Conservation (phyloP, 2,113 vertebrate species). For the Cyanoderma ruficeps region DNA sequence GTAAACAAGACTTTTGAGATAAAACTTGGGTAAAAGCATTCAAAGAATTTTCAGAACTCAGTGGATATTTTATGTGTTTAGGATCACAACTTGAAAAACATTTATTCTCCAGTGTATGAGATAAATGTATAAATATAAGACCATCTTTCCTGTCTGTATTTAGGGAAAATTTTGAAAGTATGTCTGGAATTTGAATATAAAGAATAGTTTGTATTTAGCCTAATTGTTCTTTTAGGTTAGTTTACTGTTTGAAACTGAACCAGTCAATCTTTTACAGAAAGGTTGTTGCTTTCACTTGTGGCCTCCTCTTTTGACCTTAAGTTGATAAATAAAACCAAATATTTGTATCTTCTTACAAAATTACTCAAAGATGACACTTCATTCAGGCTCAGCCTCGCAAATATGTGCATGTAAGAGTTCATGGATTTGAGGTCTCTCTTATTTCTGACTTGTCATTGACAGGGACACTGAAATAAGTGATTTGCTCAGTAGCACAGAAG, state of each 20-base stretch:
- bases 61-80: neutral
- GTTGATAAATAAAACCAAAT: neutral
- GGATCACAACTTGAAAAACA: neutral
- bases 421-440: neutral
- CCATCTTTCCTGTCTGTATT: neutral
- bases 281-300: neutral
- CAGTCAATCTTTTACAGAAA: neutral
- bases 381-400: neutral
- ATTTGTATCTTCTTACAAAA: neutral
- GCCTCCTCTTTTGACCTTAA: neutral
- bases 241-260: neutral
- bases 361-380: neutral
- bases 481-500: rapidly evolving
- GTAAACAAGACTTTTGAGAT: conserved; percentile 5
- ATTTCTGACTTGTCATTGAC: neutral
- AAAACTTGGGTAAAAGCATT: conserved; percentile 1
- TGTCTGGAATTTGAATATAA: neutral
- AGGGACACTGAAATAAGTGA: neutral
- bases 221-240: neutral
- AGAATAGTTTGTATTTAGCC: neutral
- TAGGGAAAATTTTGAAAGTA: neutral
- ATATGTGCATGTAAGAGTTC: neutral
- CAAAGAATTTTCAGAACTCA: conserved; percentile 9
- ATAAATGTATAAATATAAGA: neutral
- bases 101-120: neutral